phyloP scores from a whole-genome alignment of 2,888 invertebrate species.

The Macrophya alboannulata region DNA sequence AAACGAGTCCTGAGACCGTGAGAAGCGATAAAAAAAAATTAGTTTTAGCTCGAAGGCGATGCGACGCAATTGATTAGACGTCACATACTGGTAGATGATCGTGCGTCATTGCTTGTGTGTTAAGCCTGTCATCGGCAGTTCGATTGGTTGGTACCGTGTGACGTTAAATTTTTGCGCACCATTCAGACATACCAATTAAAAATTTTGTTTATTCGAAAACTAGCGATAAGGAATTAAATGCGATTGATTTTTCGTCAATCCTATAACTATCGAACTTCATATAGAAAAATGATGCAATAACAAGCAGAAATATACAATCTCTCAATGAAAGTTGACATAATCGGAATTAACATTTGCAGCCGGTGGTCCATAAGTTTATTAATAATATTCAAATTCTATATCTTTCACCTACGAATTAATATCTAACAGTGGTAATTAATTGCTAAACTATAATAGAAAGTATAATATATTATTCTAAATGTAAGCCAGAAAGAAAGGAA shows the following conservation, averaged over 20 bases:
- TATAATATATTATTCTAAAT: background rate
- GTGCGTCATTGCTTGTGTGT: background rate
- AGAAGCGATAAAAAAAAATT: background rate
- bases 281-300: too few species aligned
- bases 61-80: background rate
- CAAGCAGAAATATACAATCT: too few species aligned
- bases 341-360: too few species aligned
- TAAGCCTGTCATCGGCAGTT: background rate
- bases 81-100: background rate
- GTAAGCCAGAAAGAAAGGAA: background rate
- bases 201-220: too few species aligned
- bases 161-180: background rate
- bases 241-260: too few species aligned
- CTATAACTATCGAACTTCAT: too few species aligned
- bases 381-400: too few species aligned
- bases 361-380: too few species aligned
- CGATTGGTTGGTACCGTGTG: background rate
- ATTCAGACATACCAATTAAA: background rate
- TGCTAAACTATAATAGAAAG: background rate
- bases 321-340: too few species aligned
- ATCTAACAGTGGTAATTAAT: too few species aligned
- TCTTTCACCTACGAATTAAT: too few species aligned
- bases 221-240: too few species aligned
- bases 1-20: background rate
- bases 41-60: background rate